A percentile compares a stretch with the other conserved stretches of the same genome.
Evolutionary conservation across 2,888 invertebrate species (phyloP).

Genomic region (Rhingia rostrata): DNA sequence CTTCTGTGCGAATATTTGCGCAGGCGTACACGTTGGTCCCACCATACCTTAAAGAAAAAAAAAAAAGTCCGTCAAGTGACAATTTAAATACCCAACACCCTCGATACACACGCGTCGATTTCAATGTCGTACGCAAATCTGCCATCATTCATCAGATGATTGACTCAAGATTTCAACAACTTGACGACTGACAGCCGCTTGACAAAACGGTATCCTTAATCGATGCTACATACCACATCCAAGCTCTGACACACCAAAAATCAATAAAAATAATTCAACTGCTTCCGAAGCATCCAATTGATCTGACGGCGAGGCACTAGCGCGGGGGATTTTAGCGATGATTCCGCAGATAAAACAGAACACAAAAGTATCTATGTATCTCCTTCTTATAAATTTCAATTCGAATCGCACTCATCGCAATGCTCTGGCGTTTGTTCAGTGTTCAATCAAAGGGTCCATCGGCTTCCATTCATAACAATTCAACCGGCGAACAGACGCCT

Average conservation of each 20-base stretch:
- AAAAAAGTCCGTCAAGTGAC: slow-evolving; percentile 39
- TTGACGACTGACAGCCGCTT: slow-evolving; percentile 41
- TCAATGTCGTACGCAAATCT: slow-evolving; percentile 37
- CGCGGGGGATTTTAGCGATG: background rate
- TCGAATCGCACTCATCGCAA: slow-evolving; percentile 26
- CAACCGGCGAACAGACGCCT: slow-evolving; percentile 34
- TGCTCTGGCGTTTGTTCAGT: background rate
- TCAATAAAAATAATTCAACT: slow-evolving; percentile 45
- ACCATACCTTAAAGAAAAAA: background rate
- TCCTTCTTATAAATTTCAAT: slow-evolving; percentile 32
- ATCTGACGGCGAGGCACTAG: background rate
- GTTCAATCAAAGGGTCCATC: slow-evolving; percentile 44
- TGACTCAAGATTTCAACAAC: slow-evolving; percentile 22
- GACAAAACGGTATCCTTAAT: slow-evolving; percentile 40
- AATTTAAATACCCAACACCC: slow-evolving; percentile 46
- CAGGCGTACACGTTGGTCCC: background rate
- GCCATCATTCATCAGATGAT: slow-evolving; percentile 6
- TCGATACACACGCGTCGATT: slow-evolving; percentile 7
- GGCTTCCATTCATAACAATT: slow-evolving; percentile 39
- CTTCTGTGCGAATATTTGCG: slow-evolving; percentile 4
- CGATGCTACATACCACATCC: slow-evolving; percentile 1
- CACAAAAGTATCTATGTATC: slow-evolving; percentile 15
- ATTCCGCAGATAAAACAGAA: slow-evolving; percentile 3
- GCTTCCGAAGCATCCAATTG: slow-evolving; percentile 47
- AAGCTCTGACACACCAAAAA: background rate